These are phyloP conservation scores for Pristionchus japonicus DNA, from an alignment of 2,888 invertebrate genomes.

Conservation along the genomic window DNA sequence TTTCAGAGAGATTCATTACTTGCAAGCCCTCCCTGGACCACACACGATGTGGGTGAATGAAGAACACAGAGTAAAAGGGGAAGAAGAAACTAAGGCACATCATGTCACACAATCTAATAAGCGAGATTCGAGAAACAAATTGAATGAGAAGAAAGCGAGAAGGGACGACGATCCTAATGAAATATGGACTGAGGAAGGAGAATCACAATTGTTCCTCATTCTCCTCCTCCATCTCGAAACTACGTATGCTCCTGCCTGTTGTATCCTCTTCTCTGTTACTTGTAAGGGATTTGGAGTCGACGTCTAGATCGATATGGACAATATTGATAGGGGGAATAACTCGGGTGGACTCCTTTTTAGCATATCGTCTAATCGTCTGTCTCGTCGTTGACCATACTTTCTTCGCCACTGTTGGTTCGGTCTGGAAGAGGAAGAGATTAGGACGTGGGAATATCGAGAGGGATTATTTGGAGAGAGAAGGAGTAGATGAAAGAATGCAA, in stretches of 20 bases:
- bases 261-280: neutral
- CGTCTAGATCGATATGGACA: conserved; percentile 46
- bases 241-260: conserved; percentile 22
- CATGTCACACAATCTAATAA: conserved; percentile 40
- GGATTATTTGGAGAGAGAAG: neutral
- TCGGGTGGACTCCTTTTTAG: conserved; percentile 44
- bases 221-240: conserved; percentile 43
- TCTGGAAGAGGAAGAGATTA: conserved; percentile 52
- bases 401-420: conserved; percentile 72
- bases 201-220: conserved; percentile 46
- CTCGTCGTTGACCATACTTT: conserved; percentile 72
- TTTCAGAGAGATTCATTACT: too few relatives aligned
- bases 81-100: conserved; percentile 3
- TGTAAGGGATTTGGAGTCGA: conserved; percentile 34
- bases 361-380: conserved; percentile 65
- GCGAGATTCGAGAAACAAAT: conserved; percentile 37
- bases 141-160: conserved; percentile 31
- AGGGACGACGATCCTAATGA: conserved; percentile 18
- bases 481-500: neutral
- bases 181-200: neutral
- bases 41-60: neutral
- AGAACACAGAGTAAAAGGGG: conserved; percentile 12
- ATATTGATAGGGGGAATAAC: conserved; percentile 45
- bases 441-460: conserved; percentile 5
- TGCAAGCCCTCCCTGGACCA: too few relatives aligned